Evolutionary conservation across 2,888 invertebrate species (phyloP), one percentile per base, ranked within the genome.

Genomic region (Fragum whitleyi): DNA sequence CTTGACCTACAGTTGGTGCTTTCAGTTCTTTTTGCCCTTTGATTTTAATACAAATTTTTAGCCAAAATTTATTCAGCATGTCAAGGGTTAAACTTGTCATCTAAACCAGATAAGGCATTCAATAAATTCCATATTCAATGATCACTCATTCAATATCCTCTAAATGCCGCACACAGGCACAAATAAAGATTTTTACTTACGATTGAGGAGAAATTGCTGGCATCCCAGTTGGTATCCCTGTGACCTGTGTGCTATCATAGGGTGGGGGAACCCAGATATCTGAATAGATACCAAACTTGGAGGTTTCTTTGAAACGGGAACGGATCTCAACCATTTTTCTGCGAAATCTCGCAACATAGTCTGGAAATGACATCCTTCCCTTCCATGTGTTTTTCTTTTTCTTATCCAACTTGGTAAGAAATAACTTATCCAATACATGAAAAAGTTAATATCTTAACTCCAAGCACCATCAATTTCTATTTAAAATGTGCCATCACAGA

Each of bases 261-360:
- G 70, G 39, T 11, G 85, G 86, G 7, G 90, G 89, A 23, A 87
- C 83, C 91, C 91, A 91, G 78, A 87, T 88, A 69, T 91, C 90
- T 21, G 85, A 74, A 86, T 91, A 91, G 47, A 89, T 67, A 67
- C 90, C 90, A 21, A 88, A 70, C 2, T 89, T 81, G 9, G 89
- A 87, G 5, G 88, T 84, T 61, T 90, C 90, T 62, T 90, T 86
- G 70, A 89, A 91, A 14, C 89, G 80, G 19, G 88, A 86, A n/a
- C 91, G 86, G 59, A 91, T 91, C 75, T 91, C 89, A 65, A 91
- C 89, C 91, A 91, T 91, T 86, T 90, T 91, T 72, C 87, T 84
- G 39, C 91, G 86, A 76, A 91, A 91, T 74, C 86, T 89, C 55
- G 90, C 86, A 57, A 91, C 90, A 86, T 91, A 91, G 78, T 91